Percentiles rank a stretch among this genome's conserved stretches.
These are phyloP conservation scores for Drosophila putrida DNA, from an alignment of 2,888 invertebrate species.

Conservation along the genomic window DNA sequence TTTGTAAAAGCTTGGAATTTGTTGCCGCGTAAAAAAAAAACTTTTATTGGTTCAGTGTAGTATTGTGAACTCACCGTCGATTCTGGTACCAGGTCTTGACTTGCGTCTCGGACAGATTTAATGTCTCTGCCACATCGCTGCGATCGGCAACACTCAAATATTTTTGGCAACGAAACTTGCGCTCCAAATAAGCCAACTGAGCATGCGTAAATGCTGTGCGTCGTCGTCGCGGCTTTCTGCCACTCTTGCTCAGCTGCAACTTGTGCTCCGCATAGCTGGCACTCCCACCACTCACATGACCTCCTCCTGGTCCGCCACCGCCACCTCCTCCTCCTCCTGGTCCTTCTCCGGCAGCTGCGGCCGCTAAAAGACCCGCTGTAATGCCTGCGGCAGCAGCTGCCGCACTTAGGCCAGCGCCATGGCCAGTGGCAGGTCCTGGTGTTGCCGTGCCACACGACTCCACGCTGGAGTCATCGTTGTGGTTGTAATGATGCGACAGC, in stretches of 20 bases:
- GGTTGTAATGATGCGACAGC: constrained; percentile 66
- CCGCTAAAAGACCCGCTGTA: constrained; percentile 59
- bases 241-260: constrained; percentile 86
- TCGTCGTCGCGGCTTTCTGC: constrained; percentile 92
- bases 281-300: constrained; percentile 15
- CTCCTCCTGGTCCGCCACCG: background rate
- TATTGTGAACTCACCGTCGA: constrained; percentile 77
- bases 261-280: constrained; percentile 80
- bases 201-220: constrained; percentile 97
- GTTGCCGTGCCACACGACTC: constrained; percentile 78
- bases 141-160: constrained; percentile 97
- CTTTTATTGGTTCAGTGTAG: too few relatives aligned
- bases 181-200: constrained; percentile 95
- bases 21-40: too few relatives aligned
- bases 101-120: constrained; percentile 96
- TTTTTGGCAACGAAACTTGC: constrained; percentile 96
- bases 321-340: background rate
- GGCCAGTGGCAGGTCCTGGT: constrained; percentile 39
- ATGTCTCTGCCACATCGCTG: constrained; percentile 95
- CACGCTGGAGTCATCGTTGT: constrained; percentile 82
- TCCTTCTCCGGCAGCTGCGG: constrained; percentile 36
- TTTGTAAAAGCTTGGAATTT: too few relatives aligned
- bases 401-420: constrained; percentile 46
- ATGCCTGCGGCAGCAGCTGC: constrained; percentile 69
- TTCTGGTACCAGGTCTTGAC: constrained; percentile 95